Conservation (phyloP, 2,888 invertebrate species). For the Drosophila flavopinicola region DNA sequence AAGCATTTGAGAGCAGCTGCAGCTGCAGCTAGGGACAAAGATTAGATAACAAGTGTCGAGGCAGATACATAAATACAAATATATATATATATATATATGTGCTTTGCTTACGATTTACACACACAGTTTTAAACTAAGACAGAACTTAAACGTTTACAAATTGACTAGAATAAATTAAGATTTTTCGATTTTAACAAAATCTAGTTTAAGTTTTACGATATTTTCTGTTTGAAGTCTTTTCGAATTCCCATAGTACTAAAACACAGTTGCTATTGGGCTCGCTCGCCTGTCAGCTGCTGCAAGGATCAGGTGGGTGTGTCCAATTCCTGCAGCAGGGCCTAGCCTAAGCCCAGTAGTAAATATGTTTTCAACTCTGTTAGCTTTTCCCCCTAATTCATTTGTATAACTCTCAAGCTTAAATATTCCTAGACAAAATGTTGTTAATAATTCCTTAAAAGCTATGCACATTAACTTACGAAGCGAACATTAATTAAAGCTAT, state of each 20-base stretch:
- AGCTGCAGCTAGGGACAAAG: neutral
- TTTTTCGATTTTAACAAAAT: no score
- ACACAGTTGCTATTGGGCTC: constrained; percentile 1
- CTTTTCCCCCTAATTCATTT: neutral
- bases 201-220: no score
- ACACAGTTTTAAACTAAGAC: neutral
- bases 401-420: constrained; percentile 6
- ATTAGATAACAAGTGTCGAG: neutral
- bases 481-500: constrained; percentile 75
- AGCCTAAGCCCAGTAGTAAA: constrained; percentile 3
- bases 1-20: constrained; percentile 6
- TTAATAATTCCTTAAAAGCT: constrained; percentile 31
- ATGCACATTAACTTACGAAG: constrained; percentile 55
- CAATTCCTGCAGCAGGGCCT: neutral
- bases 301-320: constrained; percentile 49
- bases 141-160: neutral
- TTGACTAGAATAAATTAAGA: neutral
- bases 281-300: neutral
- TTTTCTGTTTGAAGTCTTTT: no score
- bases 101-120: no score
- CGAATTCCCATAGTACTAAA: no score
- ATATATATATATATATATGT: no score
- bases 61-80: neutral
- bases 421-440: neutral
- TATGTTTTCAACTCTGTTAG: no score